Conservation (phyloP, 2,113 vertebrate genomes). For the Actinemys pallida region DNA sequence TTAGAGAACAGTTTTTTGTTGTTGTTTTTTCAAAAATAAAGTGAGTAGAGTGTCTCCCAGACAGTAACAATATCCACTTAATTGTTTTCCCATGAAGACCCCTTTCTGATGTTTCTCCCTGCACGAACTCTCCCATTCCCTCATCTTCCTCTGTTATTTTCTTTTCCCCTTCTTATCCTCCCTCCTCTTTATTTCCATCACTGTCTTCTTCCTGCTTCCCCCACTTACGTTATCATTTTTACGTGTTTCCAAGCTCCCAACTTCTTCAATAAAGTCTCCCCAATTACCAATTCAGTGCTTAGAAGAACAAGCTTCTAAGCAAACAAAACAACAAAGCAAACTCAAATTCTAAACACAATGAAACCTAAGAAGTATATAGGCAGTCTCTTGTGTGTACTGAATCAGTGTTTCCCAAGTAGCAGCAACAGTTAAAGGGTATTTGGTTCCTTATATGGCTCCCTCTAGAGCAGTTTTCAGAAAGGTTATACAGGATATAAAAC, state of each 20-base stretch:
- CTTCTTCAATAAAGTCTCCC: not conserved
- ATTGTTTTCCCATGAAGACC: not conserved
- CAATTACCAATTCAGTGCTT: not conserved
- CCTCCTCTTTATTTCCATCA: not conserved
- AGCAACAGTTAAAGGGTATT: not conserved
- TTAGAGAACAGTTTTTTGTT: not conserved
- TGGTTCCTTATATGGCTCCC: not conserved
- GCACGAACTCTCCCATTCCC: not conserved
- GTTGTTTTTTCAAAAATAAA: not conserved
- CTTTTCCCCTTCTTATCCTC: fast-evolving
- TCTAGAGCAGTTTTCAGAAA: not conserved
- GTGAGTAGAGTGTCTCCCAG: not conserved
- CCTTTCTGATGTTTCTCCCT: not conserved
- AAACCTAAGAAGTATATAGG: not conserved
- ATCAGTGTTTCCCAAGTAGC: not conserved
- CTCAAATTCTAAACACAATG: not conserved
- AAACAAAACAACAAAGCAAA: not conserved
- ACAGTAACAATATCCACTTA: not conserved
- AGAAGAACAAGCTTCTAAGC: not conserved
- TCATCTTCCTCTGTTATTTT: not conserved
- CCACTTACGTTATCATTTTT: not conserved
- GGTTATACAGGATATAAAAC: not conserved
- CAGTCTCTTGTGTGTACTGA: fast-evolving
- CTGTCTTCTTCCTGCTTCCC: not conserved
- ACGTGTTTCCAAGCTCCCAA: not conserved